Conservation (phyloP, 2,797 vertebrate species). For the Megalops cyprinoides region DNA sequence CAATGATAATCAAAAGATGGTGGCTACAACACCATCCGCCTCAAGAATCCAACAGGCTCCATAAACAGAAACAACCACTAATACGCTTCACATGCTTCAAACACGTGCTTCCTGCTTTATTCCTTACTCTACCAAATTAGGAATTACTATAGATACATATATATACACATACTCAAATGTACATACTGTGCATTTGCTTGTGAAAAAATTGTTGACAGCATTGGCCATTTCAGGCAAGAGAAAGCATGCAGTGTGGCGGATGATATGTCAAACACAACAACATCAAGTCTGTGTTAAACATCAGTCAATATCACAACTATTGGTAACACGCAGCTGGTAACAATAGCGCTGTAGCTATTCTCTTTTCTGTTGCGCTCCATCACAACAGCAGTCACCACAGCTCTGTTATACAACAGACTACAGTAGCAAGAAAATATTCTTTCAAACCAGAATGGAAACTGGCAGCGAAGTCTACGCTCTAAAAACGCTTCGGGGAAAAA, state of each 20-base stretch:
- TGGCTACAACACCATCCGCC: no score
- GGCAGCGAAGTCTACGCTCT: not conserved
- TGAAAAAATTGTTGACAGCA: not conserved
- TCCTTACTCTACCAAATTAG: no score
- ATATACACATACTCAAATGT: not conserved
- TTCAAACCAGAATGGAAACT: not conserved
- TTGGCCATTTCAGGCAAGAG: not conserved
- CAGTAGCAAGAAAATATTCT: not conserved
- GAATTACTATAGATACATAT: no score
- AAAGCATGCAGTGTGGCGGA: conserved; percentile 7
- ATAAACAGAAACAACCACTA: no score
- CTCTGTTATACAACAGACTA: not conserved
- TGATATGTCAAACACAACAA: not conserved
- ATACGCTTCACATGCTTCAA: no score
- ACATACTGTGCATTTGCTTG: not conserved
- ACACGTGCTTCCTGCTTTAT: no score
- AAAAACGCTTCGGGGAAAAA: not conserved
- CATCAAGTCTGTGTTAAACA: not conserved
- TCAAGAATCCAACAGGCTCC: no score
- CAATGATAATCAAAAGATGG: no score
- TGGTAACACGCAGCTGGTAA: conserved; percentile 12
- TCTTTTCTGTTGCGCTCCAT: no score
- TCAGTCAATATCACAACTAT: not conserved
- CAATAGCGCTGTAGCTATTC: not conserved
- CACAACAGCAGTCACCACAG: not conserved